Percentiles rank a stretch among this genome's conserved stretches.
Conservation (phyloP, 1,140 invertebrate species). For the Lepidostoma basale region DNA sequence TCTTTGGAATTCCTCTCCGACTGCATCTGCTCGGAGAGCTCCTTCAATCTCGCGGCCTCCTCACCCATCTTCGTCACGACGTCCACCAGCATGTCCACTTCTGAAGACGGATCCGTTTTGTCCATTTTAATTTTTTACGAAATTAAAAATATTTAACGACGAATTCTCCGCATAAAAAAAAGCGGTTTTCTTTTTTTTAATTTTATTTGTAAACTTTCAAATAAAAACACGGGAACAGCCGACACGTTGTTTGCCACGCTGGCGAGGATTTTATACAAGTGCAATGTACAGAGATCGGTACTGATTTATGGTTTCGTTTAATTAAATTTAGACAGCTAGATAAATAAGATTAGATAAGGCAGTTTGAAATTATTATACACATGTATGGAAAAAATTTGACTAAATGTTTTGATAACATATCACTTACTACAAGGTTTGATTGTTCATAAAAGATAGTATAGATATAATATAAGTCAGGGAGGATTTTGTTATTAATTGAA, state of each 20-base stretch:
- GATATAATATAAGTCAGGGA: too few species aligned
- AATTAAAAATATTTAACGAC: not conserved
- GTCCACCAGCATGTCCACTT: conserved; percentile 5
- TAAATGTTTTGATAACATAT: too few species aligned
- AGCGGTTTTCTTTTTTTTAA: not conserved
- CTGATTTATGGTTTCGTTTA: too few species aligned
- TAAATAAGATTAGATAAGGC: too few species aligned
- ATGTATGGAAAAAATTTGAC: too few species aligned
- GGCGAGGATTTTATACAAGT: not conserved
- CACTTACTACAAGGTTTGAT: too few species aligned
- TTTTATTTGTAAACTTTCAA: not conserved
- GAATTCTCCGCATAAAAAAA: not conserved
- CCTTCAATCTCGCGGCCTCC: conserved; percentile 12
- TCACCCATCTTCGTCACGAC: conserved; percentile 1
- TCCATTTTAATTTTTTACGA: not conserved
- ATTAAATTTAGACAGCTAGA: too few species aligned
- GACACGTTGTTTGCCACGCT: not conserved
- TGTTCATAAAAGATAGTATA: too few species aligned
- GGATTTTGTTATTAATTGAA: too few species aligned
- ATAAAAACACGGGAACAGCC: not conserved
- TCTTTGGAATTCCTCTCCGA: not conserved
- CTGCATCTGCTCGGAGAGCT: not conserved
- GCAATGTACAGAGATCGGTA: too few species aligned
- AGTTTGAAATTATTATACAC: too few species aligned
- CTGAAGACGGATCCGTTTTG: not conserved